Base-by-base conservation (phyloP, 2,113 vertebrate genomes). In the Lagopus muta region DNA sequence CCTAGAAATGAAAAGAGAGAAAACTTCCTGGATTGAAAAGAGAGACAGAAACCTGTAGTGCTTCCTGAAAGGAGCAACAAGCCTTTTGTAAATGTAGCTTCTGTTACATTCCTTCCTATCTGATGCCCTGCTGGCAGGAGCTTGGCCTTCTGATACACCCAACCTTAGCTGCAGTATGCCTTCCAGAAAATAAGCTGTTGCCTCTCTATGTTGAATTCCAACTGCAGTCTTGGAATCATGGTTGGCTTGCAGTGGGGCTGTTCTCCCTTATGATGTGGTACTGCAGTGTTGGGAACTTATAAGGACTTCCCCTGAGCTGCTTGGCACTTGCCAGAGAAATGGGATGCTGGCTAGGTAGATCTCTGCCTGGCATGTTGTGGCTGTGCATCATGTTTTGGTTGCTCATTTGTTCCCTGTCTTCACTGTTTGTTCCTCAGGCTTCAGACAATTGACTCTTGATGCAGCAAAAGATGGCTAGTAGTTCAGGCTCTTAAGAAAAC, bases 31-130 rank as follows among this genome's bases (percentile, higher is more conserved):
- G 42, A 0, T 48, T 50, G 20, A 40, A 50, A 62, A 69, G 64
- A 25, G 43, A 30, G 4, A 1, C 1, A 6, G 52, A 42, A 27
- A 43, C 2, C 17, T 67, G 6, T 0, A 3, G 20, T 0, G 1
- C 48, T 82, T 58, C 40, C n/a, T 61, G 3, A 22, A 27, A 24
- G 60, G 45, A 48, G 50, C 20, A 2, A 28, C 55, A 57, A 69
- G 13, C 20, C 28, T 52, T 16, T 7, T 32, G 25, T 13, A 21
- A 52, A 34, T 0, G 22, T 19, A 20, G n/a, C 57, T 70, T 27
- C 5, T 2, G 7, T 21, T 30, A 14, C 54, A 30, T 55, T 55
- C 14, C 28, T 55, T 70, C 32, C 6, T 2, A 10, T 30, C 0
- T 0, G 1, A 45, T 45, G 74, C 43, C 60, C 43, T 7, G 48